Evolutionary conservation across 1,140 invertebrate genomes (phyloP), one percentile per base, ranked within the genome.

Genomic region (Grapholita molesta): DNA sequence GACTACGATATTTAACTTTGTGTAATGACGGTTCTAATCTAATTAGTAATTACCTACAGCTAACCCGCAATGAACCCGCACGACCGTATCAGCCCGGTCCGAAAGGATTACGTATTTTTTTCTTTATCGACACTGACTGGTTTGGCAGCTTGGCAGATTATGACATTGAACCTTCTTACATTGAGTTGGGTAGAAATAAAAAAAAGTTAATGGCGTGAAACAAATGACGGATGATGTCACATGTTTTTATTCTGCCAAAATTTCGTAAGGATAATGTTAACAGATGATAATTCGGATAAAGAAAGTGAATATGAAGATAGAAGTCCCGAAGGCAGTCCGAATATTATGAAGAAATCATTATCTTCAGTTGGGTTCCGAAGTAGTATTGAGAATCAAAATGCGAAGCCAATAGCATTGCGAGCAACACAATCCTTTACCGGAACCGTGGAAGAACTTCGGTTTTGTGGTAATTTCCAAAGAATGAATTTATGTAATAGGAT

Each of bases 341-440:
- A 81, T 74, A 78, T 90, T 9, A 88, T 80, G 8, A 91, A 90
- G 66, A 91, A 91, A 74, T 91, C 87, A 5, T 55, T 90, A 42
- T 91, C 89, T 0, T 84, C 88, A 2, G 83, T 89, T 11, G 86
- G 86, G 1, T 90, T 91, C 67, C 79, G 82, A 68, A 88, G 83
- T 67, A 85, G 73, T 72, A 64, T 74, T 1, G 89, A 90, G 15
- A 89, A 86, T 72, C 80, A 79, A 69, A 85, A 79, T 42, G 80
- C 78, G 5, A 73, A 80, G 12, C 86, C 88, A 0, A 72, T 89
- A 30, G 77, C 85, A 4, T 64, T 92, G 52, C 84, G 92, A 3
- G 88, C 91, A 21, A 89, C 92, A 3, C 90, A 92, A 68, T 93
- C 92, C 1, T 92, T 92, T 64, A 91, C 91, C 0, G 91, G 87